Evolutionary conservation across 2,888 invertebrate genomes (phyloP).

Genomic region (Parascotia fuliginaria): DNA sequence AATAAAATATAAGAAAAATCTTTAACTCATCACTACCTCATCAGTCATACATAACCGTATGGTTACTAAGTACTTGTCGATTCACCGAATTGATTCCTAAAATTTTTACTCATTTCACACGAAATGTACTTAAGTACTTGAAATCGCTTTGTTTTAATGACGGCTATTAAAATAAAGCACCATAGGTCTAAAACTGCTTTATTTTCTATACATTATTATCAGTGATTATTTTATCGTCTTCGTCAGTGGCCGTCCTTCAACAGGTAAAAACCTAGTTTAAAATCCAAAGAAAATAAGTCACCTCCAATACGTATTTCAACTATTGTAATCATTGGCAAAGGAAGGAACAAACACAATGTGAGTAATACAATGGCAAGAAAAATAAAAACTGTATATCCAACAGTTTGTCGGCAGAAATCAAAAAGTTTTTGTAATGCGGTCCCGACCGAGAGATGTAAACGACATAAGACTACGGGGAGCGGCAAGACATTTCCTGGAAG

Average conservation of each 20-base stretch:
- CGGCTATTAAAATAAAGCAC: too few relatives aligned
- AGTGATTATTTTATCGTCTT: too few relatives aligned
- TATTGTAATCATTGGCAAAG: slow-evolving; percentile 53
- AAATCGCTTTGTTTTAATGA: too few relatives aligned
- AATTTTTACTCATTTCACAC: too few relatives aligned
- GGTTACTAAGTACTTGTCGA: too few relatives aligned
- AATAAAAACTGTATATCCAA: slow-evolving; percentile 64
- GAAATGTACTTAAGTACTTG: too few relatives aligned
- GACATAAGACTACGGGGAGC: slow-evolving; percentile 55
- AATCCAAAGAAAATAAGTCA: slow-evolving; percentile 25
- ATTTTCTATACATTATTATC: too few relatives aligned
- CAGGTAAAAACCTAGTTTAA: slow-evolving; percentile 26
- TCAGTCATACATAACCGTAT: too few relatives aligned
- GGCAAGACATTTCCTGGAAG: slow-evolving; percentile 79
- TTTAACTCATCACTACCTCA: too few relatives aligned
- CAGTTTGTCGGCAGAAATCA: slow-evolving; percentile 74
- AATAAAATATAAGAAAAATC: too few relatives aligned
- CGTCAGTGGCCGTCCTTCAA: not conserved
- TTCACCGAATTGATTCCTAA: too few relatives aligned
- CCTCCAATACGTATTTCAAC: slow-evolving; percentile 43
- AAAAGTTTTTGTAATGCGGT: slow-evolving; percentile 66
- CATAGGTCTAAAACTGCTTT: too few relatives aligned
- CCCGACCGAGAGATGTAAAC: slow-evolving; percentile 57
- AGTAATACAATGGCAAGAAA: slow-evolving; percentile 57
- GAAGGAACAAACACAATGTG: slow-evolving; percentile 46